Conservation (phyloP, 1,140 invertebrate species). For the Drosophila asahinai region DNA sequence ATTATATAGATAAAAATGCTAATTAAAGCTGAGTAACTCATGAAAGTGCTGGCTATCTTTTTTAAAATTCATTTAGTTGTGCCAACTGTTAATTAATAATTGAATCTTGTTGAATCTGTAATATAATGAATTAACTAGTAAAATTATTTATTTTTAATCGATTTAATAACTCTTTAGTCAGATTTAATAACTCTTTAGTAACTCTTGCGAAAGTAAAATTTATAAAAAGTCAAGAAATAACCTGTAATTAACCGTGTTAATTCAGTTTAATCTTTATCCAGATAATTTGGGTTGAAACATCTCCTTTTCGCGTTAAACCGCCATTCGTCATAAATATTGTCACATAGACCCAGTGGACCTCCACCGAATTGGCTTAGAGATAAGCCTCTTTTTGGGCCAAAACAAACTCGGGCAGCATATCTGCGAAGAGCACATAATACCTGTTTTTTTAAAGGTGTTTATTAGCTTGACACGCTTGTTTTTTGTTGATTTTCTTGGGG, state of each 20-base stretch:
- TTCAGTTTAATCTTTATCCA: neutral
- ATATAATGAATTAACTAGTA: neutral
- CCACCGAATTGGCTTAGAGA: constrained; percentile 9
- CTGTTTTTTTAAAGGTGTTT: constrained; percentile 14
- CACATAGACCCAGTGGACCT: neutral
- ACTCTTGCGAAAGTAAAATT: too few relatives aligned
- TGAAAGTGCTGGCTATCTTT: too few relatives aligned
- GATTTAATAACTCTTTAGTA: neutral
- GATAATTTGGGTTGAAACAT: neutral
- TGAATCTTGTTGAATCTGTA: too few relatives aligned
- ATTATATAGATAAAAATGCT: too few relatives aligned
- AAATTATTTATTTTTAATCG: neutral
- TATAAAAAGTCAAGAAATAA: too few relatives aligned
- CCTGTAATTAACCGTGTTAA: neutral
- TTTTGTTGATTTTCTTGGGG: constrained; percentile 5
- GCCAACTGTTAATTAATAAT: too few relatives aligned
- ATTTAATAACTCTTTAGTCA: neutral
- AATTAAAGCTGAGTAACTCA: too few relatives aligned
- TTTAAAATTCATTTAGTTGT: too few relatives aligned
- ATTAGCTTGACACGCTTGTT: constrained; percentile 13
- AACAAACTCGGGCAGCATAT: constrained; percentile 9
- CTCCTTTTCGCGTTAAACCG: neutral
- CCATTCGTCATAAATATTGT: neutral
- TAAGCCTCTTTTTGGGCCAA: constrained; percentile 20
- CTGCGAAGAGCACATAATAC: constrained; percentile 12